Conservation (phyloP, 2,888 invertebrate genomes). For the Xestia sexstrigata region DNA sequence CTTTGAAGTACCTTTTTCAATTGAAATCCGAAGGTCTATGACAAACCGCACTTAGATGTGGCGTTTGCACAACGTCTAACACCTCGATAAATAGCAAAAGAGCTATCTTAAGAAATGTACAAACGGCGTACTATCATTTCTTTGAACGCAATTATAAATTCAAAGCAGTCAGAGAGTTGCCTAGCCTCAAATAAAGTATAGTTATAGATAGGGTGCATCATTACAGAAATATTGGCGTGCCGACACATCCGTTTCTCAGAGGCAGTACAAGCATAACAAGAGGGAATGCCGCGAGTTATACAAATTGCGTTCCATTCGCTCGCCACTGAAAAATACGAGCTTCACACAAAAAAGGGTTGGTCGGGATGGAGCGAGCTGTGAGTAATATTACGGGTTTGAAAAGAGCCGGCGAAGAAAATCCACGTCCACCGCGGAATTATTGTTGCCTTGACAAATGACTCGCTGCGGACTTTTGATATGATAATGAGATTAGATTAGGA, state of each 20-base stretch:
- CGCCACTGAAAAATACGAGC: conserved; percentile 81
- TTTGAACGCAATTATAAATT: conserved; percentile 28
- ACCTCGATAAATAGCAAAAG: conserved; percentile 5
- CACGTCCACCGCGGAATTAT: conserved; percentile 71
- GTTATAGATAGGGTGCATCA: conserved; percentile 26
- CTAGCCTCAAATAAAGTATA: conserved; percentile 36
- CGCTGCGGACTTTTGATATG: conserved; percentile 59
- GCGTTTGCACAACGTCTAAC: neutral
- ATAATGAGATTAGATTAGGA: conserved; percentile 51
- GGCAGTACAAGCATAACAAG: conserved; percentile 57
- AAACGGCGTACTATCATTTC: neutral
- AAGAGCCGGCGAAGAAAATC: conserved; percentile 73
- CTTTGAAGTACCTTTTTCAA: conserved; percentile 43
- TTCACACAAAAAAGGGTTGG: conserved; percentile 80
- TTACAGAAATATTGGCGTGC: conserved; percentile 56
- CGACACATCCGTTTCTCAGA: conserved; percentile 55
- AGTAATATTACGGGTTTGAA: conserved; percentile 79
- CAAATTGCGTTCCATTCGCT: conserved; percentile 83
- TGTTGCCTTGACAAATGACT: conserved; percentile 80
- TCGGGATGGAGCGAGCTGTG: conserved; percentile 68
- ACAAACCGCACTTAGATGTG: conserved; percentile 5
- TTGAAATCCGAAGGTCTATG: conserved; percentile 25
- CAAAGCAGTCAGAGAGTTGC: conserved; percentile 19
- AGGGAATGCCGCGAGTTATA: conserved; percentile 72
- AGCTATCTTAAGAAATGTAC: neutral